phyloP scores from a whole-genome alignment of 2,797 vertebrate species.

The Neosilurus hyrtlii region DNA sequence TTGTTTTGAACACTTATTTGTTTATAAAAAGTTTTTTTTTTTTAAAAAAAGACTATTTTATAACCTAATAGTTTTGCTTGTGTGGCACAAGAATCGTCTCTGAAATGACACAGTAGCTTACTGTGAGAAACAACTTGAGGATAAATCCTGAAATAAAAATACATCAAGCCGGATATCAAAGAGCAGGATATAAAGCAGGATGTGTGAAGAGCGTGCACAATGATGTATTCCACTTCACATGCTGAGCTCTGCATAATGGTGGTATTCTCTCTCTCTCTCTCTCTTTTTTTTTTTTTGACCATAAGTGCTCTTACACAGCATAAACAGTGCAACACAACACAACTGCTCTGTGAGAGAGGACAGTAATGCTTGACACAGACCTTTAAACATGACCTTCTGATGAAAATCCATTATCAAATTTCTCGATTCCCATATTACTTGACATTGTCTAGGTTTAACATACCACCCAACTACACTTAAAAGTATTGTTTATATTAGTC shows the following conservation, averaged over 20 bases:
- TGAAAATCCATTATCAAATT: slow-evolving; percentile 3
- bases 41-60: background rate
- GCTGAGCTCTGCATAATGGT: slow-evolving; percentile 4
- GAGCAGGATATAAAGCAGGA: slow-evolving; percentile 1
- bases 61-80: background rate
- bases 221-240: slow-evolving; percentile 21
- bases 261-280: background rate
- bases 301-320: slow-evolving; percentile 19
- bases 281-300: background rate
- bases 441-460: background rate
- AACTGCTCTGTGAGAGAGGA: background rate
- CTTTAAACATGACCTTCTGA: slow-evolving; percentile 13
- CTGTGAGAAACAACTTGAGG: too few relatives aligned
- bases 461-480: too few relatives aligned
- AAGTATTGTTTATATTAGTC: background rate
- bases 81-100: background rate
- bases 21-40: too few relatives aligned
- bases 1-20: background rate
- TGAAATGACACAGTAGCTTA: background rate
- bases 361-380: slow-evolving; percentile 25
- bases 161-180: background rate
- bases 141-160: too few relatives aligned
- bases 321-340: background rate
- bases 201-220: background rate
- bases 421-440: background rate